Evolutionary conservation across 2,113 vertebrate genomes (phyloP).

Genomic region (Sarotherodon lohbergeri): DNA sequence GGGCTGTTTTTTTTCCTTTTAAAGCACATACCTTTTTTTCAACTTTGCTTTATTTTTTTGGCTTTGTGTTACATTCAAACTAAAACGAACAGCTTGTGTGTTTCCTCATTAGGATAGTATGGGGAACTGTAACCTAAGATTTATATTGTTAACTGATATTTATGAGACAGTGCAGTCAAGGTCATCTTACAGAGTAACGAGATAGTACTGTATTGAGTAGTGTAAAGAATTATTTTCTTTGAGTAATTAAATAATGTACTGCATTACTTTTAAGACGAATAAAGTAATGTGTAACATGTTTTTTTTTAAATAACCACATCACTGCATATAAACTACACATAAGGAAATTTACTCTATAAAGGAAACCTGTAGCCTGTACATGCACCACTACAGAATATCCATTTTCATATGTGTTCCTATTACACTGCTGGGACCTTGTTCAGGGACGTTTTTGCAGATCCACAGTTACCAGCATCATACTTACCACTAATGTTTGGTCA

Average conservation of each 20-base stretch:
- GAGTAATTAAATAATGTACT: neutral
- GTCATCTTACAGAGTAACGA: neutral
- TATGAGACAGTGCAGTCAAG: neutral
- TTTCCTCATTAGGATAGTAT: neutral
- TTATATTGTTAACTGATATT: neutral
- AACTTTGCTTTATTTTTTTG: neutral
- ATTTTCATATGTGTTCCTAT: neutral
- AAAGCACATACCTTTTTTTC: neutral
- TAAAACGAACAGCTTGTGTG: too few relatives aligned
- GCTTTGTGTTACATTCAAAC: neutral
- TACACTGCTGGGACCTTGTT: neutral
- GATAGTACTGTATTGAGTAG: neutral
- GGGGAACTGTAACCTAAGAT: neutral
- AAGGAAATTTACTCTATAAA: neutral
- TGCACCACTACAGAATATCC: neutral
- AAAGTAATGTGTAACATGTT: neutral
- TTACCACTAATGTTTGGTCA: neutral
- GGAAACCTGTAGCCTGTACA: neutral
- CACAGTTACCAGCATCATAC: neutral
- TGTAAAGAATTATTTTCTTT: neutral
- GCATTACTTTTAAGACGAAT: neutral
- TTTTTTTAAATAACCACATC: neutral
- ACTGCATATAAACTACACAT: neutral
- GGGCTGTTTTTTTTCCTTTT: neutral
- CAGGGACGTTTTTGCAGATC: neutral